Percentiles rank a stretch among this genome's conserved stretches.
These are phyloP conservation scores for Casuarius casuarius DNA, from an alignment of 2,113 vertebrate genomes.

Conservation along the genomic window DNA sequence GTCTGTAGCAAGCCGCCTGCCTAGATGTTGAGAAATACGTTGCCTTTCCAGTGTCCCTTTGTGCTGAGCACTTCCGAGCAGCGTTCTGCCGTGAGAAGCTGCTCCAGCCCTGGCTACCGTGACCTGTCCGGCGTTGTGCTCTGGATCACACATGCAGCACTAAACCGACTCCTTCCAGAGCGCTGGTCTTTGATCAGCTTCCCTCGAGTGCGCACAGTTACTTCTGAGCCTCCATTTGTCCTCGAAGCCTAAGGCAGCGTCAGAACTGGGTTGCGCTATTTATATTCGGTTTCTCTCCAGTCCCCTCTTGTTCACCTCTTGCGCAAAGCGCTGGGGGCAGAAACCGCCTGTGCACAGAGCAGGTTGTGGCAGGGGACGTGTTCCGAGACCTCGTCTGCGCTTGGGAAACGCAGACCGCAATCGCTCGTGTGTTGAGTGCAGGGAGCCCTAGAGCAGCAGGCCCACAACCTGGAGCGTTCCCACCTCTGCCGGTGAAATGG, in stretches of 20 bases:
- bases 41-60: neutral
- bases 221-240: neutral
- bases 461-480: neutral
- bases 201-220: neutral
- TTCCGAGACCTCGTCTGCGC: fast-evolving
- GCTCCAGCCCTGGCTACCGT: neutral
- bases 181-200: neutral
- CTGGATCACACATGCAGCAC: fast-evolving
- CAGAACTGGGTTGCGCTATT: neutral
- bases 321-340: neutral
- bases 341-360: neutral
- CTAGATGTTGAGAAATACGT: neutral
- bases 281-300: neutral
- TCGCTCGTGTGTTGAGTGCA: neutral
- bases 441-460: neutral
- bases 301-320: neutral
- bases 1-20: neutral
- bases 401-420: neutral
- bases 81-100: fast-evolving
- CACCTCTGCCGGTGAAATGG: neutral
- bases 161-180: neutral
- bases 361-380: fast-evolving
- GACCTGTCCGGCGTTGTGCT: fast-evolving
- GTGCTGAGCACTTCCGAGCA: neutral
- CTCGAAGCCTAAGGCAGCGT: neutral